These are phyloP conservation scores for Aphrophora alni DNA, from an alignment of 2,888 invertebrate species.

Conservation along the genomic window DNA sequence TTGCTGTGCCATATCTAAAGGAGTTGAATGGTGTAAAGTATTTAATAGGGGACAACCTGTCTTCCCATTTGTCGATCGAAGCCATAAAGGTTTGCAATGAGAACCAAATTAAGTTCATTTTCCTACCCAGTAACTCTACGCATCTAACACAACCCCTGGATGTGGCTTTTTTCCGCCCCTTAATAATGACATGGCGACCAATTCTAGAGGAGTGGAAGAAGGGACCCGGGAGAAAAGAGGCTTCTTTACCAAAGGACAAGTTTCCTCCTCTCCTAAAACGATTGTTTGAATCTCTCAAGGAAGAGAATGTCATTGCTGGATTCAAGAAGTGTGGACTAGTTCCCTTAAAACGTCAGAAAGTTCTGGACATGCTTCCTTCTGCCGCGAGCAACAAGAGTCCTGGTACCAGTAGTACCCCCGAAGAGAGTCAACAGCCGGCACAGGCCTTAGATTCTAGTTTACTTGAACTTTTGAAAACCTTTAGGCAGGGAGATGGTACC, in stretches of 20 bases:
- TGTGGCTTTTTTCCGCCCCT: constrained; percentile 51
- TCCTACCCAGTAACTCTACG: constrained; percentile 53
- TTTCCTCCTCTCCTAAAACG: constrained; percentile 38
- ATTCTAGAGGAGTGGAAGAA: constrained; percentile 45
- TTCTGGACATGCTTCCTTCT: constrained; percentile 33
- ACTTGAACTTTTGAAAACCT: constrained; percentile 29
- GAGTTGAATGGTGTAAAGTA: constrained; percentile 36
- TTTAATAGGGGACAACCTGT: constrained; percentile 55
- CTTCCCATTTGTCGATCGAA: constrained; percentile 34
- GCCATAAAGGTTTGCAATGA: constrained; percentile 50
- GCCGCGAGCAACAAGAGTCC: background rate
- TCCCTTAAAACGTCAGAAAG: constrained; percentile 30
- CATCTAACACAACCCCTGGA: constrained; percentile 53
- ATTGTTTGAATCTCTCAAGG: constrained; percentile 31
- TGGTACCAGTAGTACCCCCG: constrained; percentile 17
- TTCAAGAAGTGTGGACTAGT: constrained; percentile 38
- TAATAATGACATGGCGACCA: constrained; percentile 51
- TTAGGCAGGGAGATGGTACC: constrained; percentile 32
- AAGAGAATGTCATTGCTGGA: constrained; percentile 35
- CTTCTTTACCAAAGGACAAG: constrained; percentile 37
- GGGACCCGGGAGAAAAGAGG: constrained; percentile 26
- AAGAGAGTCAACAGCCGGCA: constrained; percentile 15
- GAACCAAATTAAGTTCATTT: constrained; percentile 54
- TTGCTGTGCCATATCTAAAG: constrained; percentile 46
- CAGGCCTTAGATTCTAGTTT: constrained; percentile 27